Evolutionary conservation across 2,113 vertebrate genomes (phyloP), one percentile per base, ranked within the genome.

Genomic region (Anolis sagrei): DNA sequence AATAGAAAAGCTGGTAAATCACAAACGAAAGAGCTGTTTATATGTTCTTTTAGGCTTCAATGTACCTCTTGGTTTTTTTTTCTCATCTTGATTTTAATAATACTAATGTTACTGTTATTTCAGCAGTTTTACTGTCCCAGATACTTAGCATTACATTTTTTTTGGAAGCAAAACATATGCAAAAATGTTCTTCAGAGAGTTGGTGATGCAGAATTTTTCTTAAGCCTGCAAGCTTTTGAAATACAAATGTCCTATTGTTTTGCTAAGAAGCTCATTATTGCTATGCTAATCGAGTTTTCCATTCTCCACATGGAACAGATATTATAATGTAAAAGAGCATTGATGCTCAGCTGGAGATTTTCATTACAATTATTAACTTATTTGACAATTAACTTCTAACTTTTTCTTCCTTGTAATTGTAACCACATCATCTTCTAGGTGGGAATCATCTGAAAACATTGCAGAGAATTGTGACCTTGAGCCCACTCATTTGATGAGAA

Each of bases 291-390:
- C 66, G 87, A 49, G 64, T 19, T 76, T 66, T 29, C 4, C 4
- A 11, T 88, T 77, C 81, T 77, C 78, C 70, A 76, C 10, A 81
- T 2, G 34, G 39, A 86, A 70, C 0, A 1, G 6, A 49, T 78
- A 32, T 58, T 79, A 70, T 25, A 81, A 54, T 58, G 76, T 87
- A 88, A 84, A 89, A 83, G 83, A 90, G 61, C 29, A 3, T 9
- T 34, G 34, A 76, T 49, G n/a, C 39, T 66, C 75, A 48, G 34
- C 44, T 25, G 13, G 14, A 73, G 49, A 58, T 85, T n/a, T 64
- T 89, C 13, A 81, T 7, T 82, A 81, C 0, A 0, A 19, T 83
- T 78, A 86, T 74, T 1, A 86, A 64, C 6, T n/a, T 74, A 82
- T n/a, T 68, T 3, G 27, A 29, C 13, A 6, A 23, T 74, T 58